Conservation (phyloP, 2,888 invertebrate genomes). For the Orchesella flavescens region DNA sequence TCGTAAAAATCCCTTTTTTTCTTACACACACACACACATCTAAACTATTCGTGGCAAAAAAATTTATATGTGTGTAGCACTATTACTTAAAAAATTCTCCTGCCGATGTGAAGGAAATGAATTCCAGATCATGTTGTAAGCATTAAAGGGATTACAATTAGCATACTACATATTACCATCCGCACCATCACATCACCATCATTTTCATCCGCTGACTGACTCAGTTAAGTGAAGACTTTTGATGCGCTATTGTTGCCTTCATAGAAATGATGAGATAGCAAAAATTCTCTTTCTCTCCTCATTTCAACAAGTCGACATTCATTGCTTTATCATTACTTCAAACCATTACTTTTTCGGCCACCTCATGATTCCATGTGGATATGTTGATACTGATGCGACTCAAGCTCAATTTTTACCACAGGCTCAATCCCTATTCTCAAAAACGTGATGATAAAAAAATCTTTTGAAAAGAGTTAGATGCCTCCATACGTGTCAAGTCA, state of each 20-base stretch:
- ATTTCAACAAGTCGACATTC: constrained; percentile 51
- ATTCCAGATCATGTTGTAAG: constrained; percentile 60
- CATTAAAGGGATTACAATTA: constrained; percentile 50
- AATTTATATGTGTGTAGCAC: too few species aligned
- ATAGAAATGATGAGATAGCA: constrained; percentile 60
- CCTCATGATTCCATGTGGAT: constrained; percentile 51
- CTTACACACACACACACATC: constrained; percentile 15
- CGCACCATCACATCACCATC: neutral
- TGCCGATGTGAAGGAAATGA: constrained; percentile 43
- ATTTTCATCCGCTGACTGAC: constrained; percentile 35
- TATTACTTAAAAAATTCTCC: neutral
- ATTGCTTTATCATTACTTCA: constrained; percentile 39
- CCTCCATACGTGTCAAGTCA: constrained; percentile 60
- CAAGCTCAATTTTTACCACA: constrained; percentile 30
- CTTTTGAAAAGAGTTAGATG: constrained; percentile 32
- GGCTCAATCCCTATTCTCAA: constrained; percentile 48
- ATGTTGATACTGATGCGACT: constrained; percentile 32
- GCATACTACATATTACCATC: constrained; percentile 22
- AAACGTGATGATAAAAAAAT: constrained; percentile 51
- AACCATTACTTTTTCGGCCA: constrained; percentile 51
- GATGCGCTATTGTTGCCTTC: constrained; percentile 59
- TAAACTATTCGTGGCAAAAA: constrained; percentile 18
- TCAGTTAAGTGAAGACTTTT: constrained; percentile 24
- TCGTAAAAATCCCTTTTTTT: constrained; percentile 14
- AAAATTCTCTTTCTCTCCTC: constrained; percentile 42